Evolutionary conservation across 2,113 vertebrate species (phyloP).

Genomic region (Pampusana beccarii): DNA sequence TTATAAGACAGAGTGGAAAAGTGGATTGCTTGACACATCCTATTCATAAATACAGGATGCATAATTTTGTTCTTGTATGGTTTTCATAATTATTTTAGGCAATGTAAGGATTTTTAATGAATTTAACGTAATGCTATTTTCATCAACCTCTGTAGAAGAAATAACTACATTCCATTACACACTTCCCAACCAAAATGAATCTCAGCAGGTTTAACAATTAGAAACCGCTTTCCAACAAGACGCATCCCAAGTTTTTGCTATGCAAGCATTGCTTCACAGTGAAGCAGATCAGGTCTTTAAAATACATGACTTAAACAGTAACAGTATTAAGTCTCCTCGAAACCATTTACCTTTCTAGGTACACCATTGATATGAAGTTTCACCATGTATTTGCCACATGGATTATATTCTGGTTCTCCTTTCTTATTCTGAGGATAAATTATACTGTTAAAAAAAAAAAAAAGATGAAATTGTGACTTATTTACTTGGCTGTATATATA

Average conservation of each 20-base stretch:
- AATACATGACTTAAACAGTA: not conserved
- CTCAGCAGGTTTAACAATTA: not conserved
- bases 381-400: slow-evolving; percentile 99
- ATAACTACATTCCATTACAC: not conserved
- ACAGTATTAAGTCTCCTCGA: not conserved
- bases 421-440: slow-evolving; percentile 98
- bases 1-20: not conserved
- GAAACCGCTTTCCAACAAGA: not conserved
- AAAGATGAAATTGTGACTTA: not conserved
- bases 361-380: slow-evolving; percentile 98
- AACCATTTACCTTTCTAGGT: slow-evolving; percentile 88
- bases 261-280: not conserved
- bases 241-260: not conserved
- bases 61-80: not conserved
- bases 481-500: not conserved
- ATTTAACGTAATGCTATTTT: not conserved
- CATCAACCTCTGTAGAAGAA: not conserved
- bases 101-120: not conserved
- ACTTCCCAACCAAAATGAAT: not conserved
- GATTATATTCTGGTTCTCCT: slow-evolving; percentile 96
- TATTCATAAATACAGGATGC: not conserved
- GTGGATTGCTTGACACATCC: not conserved
- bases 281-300: not conserved
- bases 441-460: slow-evolving; percentile 79
- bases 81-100: not conserved